phyloP scores from a whole-genome alignment of 2,113 vertebrate species.

The Caloenas nicobarica region DNA sequence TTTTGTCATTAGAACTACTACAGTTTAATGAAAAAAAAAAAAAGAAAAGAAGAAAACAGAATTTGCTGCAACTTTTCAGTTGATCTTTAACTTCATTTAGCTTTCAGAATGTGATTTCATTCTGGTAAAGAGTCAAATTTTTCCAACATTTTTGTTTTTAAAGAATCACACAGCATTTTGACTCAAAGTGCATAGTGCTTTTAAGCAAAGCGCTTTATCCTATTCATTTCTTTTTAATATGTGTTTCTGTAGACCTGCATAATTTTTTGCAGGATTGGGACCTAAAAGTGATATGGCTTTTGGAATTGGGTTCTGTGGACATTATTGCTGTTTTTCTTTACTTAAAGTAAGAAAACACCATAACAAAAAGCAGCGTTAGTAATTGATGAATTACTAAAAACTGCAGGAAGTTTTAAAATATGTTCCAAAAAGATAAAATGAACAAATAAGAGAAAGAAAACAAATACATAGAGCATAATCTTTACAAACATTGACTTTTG shows the following conservation, averaged over 20 bases:
- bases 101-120: not conserved
- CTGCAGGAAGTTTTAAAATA: not conserved
- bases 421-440: not conserved
- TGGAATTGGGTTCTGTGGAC: rapidly evolving
- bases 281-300: not conserved
- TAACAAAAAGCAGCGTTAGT: not conserved
- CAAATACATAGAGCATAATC: not conserved
- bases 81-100: not conserved
- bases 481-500: not conserved
- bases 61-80: not conserved
- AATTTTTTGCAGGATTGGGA: not conserved
- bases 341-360: not conserved
- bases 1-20: not conserved
- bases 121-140: not conserved
- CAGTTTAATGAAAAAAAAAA: not conserved
- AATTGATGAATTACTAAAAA: not conserved
- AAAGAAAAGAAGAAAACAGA: no score
- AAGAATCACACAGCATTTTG: not conserved
- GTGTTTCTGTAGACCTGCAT: not conserved
- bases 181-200: not conserved
- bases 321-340: not conserved
- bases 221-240: not conserved
- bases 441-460: not conserved
- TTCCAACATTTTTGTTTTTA: not conserved
- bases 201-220: not conserved